These are phyloP conservation scores for Busseola fusca DNA, from an alignment of 2,888 invertebrate genomes.

Conservation along the genomic window DNA sequence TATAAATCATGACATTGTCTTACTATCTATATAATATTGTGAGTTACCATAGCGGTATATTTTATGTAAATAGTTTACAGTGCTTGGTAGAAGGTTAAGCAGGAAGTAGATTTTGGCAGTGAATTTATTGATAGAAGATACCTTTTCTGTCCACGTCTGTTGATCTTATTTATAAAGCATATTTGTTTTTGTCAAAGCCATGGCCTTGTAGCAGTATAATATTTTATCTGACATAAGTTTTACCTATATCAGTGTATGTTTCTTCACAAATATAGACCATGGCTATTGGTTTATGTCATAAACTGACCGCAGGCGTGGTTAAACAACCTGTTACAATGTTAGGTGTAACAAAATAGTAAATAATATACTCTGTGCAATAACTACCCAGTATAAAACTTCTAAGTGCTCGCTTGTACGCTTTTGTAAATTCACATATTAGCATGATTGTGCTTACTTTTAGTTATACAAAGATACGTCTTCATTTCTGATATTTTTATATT, in stretches of 20 bases:
- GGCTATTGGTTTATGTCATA: constrained; percentile 17
- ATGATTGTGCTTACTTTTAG: constrained; percentile 42
- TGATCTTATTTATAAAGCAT: not conserved
- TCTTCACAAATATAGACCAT: not conserved
- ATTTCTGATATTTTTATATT: constrained; percentile 59
- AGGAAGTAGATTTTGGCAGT: not conserved
- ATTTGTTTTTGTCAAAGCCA: not conserved
- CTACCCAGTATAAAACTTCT: constrained; percentile 5
- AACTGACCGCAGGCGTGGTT: constrained; percentile 13
- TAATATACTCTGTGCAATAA: constrained; percentile 42
- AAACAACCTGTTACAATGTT: not conserved
- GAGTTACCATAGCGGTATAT: constrained; percentile 15
- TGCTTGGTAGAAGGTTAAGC: constrained; percentile 4
- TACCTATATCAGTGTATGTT: constrained; percentile 1
- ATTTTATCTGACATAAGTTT: constrained; percentile 17
- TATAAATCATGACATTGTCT: constrained; percentile 14
- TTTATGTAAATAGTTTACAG: constrained; percentile 29
- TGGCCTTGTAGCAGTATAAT: not conserved
- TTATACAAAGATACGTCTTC: constrained; percentile 21
- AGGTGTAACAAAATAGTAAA: constrained; percentile 10
- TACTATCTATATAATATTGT: not conserved
- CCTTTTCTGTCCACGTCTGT: not conserved
- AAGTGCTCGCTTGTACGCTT: constrained; percentile 38
- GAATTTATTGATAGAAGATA: not conserved
- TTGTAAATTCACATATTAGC: constrained; percentile 48